Conservation (phyloP, 2,888 invertebrate genomes). For the Bedellia somnulentella region DNA sequence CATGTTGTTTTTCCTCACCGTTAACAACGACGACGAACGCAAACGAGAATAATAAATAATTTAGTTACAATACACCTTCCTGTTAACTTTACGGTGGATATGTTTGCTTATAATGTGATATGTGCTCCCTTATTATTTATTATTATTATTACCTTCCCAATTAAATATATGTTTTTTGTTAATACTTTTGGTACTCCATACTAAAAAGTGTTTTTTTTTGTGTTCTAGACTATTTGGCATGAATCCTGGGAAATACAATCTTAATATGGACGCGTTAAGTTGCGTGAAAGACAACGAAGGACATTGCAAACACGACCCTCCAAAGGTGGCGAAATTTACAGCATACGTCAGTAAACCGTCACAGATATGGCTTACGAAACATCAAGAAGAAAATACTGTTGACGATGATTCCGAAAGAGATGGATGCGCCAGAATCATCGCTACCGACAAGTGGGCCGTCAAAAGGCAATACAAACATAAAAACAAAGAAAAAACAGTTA, state of each 20-base stretch:
- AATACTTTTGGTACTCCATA: too few species aligned
- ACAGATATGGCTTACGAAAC: constrained; percentile 16
- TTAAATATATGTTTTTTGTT: too few species aligned
- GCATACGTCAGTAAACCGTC: constrained; percentile 14
- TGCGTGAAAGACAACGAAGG: constrained; percentile 42
- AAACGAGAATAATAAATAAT: too few species aligned
- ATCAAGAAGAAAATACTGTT: constrained; percentile 17
- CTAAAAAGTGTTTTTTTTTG: not conserved
- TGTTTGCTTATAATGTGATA: too few species aligned
- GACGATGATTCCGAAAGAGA: constrained; percentile 18
- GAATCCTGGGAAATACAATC: constrained; percentile 37
- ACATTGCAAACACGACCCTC: constrained; percentile 24
- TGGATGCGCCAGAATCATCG: constrained; percentile 34
- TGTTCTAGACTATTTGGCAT: constrained; percentile 35
- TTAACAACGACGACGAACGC: too few species aligned
- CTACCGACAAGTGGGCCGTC: constrained; percentile 35
- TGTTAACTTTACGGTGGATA: too few species aligned
- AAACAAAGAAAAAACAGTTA: constrained; percentile 16
- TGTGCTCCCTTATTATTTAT: too few species aligned
- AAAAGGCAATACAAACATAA: constrained; percentile 33
- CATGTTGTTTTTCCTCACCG: too few species aligned
- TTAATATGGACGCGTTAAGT: constrained; percentile 35
- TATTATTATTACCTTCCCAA: too few species aligned
- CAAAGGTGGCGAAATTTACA: constrained; percentile 13
- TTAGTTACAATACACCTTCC: too few species aligned